Base-by-base conservation (phyloP, 2,797 vertebrate genomes). In the Bovichtus variegatus region DNA sequence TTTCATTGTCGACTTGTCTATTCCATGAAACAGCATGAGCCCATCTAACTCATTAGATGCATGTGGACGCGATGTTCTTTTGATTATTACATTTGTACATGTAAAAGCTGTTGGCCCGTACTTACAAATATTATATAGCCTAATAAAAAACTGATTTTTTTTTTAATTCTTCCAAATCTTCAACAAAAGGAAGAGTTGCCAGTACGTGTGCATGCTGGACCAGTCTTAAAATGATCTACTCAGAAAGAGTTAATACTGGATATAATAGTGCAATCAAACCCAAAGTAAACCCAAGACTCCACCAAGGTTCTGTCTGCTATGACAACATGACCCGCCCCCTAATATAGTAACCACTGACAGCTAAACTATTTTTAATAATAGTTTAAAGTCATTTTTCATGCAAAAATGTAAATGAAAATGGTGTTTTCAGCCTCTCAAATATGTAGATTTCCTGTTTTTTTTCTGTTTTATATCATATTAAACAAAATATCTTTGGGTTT, bases 1-100 rank as follows among this genome's bases (percentile, higher is more conserved):
- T 80, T 43, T 51, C n/a, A 51, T 31, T 40, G 46, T 58, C 25
- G 38, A 34, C 73, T 36, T 69, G 64, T 44, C 44, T 67, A 57
- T 58, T 71, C 13, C 23, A 21, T 31, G 25, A 54, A 63, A 46
- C 15, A 49, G 31, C 15, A 21, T 15, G 11, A 64, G 29, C 18
- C 23, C 31, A 34, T n/a, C n/a, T n/a, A n/a, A n/a, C n/a, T n/a
- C n/a, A n/a, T n/a, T n/a, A n/a, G n/a, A n/a, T n/a, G n/a, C n/a
- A n/a, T n/a, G n/a, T n/a, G n/a, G n/a, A n/a, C n/a, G n/a, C n/a
- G n/a, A n/a, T n/a, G n/a, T n/a, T n/a, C n/a, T n/a, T n/a, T n/a
- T 50, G 23, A 50, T 50, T 25, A 13, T 50, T 21, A 7, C 11
- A 59, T 31, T 49, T 49, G 16, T 9, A 27, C 3, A 44, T 38